Base-by-base conservation (phyloP, 2,888 invertebrate genomes). In the Subacronicta megacephala region DNA sequence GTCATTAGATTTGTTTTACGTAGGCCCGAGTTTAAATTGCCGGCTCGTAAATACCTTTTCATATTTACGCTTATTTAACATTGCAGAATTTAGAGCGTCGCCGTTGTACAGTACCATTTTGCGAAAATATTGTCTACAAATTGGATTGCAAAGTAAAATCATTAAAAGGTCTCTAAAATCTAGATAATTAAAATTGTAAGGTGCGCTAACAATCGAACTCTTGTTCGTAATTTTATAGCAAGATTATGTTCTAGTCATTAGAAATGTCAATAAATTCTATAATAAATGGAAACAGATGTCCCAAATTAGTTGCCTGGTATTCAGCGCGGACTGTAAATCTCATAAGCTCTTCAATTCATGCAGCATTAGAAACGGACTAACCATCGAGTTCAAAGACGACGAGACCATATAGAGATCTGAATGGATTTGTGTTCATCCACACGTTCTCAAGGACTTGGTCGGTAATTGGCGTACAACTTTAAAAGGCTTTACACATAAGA, bases 1-100 rank as follows among this genome's bases (percentile, higher is more conserved):
- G 61, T 61, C 74, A 69, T 71, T 71, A 71, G 55, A 74, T 53
- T 69, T 69, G 57, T 73, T 71, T 63, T 55, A 60, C 29, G 55
- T 50, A 17, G 50, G 41, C 13, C 37, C 29, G 50, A 41, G 41
- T 61, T 73, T 61, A 57, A 70, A 73, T 73, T 73, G 74, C 51
- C 51, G 35, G 45, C 45, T 38, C 42, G 51, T 53, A 43, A 55
- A 58, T 50, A 17, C 15, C 33, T 43, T 62, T 72, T 62, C 43
- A 63, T 13, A 46, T 53, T 57, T 46, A 56, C 38, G 38, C 37
- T 65, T 60, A 40, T 60, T 64, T 60, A 43, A 46, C 16, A 36
- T 53, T 36, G 51, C 31, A 40, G 17, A 40, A 20, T 40, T 45
- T 56, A 36, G 17, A 43, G 33, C 16, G n/a, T 31, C 6, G 17